Percentiles rank a stretch among this genome's conserved stretches.
These are phyloP conservation scores for Bradypodion ventrale DNA, from an alignment of 2,797 vertebrate species.

Conservation along the genomic window DNA sequence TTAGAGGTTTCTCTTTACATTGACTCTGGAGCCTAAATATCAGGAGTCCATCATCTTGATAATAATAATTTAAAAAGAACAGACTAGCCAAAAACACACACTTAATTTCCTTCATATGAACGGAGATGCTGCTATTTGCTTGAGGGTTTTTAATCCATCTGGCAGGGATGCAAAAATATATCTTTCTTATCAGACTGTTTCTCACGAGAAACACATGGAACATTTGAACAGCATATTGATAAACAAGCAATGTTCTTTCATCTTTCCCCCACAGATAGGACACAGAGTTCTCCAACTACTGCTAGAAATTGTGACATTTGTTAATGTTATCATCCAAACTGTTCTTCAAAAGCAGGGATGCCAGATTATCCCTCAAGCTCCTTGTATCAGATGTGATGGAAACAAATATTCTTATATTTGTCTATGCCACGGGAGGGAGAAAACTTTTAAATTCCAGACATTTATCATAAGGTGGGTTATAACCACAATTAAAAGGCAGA, in stretches of 20 bases:
- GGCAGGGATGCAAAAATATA: not conserved
- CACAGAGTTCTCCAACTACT: conserved; percentile 8
- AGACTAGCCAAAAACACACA: not conserved
- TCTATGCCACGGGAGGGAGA: not conserved
- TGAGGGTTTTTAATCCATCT: not conserved
- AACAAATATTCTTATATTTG: conserved; percentile 3
- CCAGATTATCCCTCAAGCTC: conserved; percentile 17
- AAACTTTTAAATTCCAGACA: not conserved
- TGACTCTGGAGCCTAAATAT: not conserved
- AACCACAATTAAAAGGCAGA: not conserved
- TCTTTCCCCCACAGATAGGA: not conserved
- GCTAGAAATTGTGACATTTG: conserved; percentile 23
- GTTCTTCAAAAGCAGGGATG: conserved; percentile 15
- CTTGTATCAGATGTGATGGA: not conserved
- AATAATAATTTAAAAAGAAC: too few relatives aligned
- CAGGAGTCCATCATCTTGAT: not conserved
- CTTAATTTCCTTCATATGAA: not conserved
- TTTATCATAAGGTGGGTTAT: not conserved
- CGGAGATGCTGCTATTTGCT: not conserved
- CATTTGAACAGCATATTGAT: conserved; percentile 4
- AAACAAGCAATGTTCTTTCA: not conserved
- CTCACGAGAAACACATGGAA: conserved; percentile 6
- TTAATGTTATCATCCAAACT: not conserved
- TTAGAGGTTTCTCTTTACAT: not conserved
- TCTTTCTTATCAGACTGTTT: not conserved